Evolutionary conservation across 1,140 invertebrate genomes (phyloP), one percentile per base, ranked within the genome.

Genomic region (Drosophila seguyi): DNA sequence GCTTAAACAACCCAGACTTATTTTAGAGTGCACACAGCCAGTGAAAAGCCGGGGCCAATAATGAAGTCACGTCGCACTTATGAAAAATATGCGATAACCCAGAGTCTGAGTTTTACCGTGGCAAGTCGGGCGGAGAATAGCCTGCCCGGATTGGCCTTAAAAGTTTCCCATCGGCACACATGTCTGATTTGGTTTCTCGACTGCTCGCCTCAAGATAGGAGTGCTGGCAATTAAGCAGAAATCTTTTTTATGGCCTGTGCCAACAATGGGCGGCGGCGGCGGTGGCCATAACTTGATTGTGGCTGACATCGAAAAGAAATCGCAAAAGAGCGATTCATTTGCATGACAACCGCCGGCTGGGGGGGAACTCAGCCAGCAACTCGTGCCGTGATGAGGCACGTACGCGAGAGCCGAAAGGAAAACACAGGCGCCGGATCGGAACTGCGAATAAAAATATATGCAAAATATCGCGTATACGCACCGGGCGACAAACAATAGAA

Each of bases 61-160:
- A 91, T 91, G 81, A 90, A 91, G 88, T 91, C 88, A 91, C 88
- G 88, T 91, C 75, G 79, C 84, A 85, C 77, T 91, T 91, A 81
- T 91, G 81, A 85, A 88, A 91, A 91, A 91, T 82, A 85, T 82
- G 75, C 66, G 83, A 85, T 88, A 88, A 88, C 84, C 88, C 53
- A 0, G 36, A 71, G 72, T 66, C 78, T 82, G 76, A 81, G 61
- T 71, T 62, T 58, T 31, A 48, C 11, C 34, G 2, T 18, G 34
- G 16, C 18, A 13, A 38, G 38, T 55, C 52, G 67, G 39, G 20
- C 11, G 29, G 18, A 29, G 36, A 25, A 45, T 42, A 36, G 47
- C 29, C 57, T 45, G 45, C 18, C 31, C 52, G 42, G 31, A 61
- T 81, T 68, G 65, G 76, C 80, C 74, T 88, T 66, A 88, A 87